phyloP scores from a whole-genome alignment of 2,797 vertebrate genomes.

The Malacoraja senta region DNA sequence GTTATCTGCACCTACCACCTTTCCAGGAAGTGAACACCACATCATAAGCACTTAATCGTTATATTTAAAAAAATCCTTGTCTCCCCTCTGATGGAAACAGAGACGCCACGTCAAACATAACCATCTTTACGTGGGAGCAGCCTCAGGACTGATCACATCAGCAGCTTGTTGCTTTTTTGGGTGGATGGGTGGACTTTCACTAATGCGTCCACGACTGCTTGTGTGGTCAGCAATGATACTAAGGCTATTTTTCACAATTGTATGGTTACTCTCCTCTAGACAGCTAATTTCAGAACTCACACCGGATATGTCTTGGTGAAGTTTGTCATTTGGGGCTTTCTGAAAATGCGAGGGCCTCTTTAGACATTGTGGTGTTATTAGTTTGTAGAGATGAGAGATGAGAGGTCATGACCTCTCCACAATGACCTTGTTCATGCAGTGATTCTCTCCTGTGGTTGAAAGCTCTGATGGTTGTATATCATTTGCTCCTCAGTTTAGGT shows the following conservation, averaged over 20 bases:
- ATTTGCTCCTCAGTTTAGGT: background rate
- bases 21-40: background rate
- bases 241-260: conserved; percentile 13
- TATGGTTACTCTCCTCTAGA: conserved; percentile 22
- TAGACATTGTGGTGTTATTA: conserved; percentile 23
- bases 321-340: conserved; percentile 31
- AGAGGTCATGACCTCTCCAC: background rate
- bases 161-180: background rate
- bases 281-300: conserved; percentile 26
- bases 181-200: background rate
- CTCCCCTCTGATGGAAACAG: background rate
- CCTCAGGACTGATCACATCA: background rate
- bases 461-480: background rate
- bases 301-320: background rate
- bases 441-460: conserved; percentile 3
- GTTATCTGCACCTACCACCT: too few species aligned
- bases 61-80: background rate
- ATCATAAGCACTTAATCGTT: background rate
- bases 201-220: background rate
- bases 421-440: background rate
- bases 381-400: background rate
- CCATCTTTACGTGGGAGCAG: background rate
- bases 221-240: conserved; percentile 10
- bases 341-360: conserved; percentile 12
- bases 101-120: background rate